Percentiles rank a stretch among this genome's conserved stretches.
These are phyloP conservation scores for Muricea muricata DNA, from an alignment of 92 coral and sea anemone genomes.

Conservation along the genomic window DNA sequence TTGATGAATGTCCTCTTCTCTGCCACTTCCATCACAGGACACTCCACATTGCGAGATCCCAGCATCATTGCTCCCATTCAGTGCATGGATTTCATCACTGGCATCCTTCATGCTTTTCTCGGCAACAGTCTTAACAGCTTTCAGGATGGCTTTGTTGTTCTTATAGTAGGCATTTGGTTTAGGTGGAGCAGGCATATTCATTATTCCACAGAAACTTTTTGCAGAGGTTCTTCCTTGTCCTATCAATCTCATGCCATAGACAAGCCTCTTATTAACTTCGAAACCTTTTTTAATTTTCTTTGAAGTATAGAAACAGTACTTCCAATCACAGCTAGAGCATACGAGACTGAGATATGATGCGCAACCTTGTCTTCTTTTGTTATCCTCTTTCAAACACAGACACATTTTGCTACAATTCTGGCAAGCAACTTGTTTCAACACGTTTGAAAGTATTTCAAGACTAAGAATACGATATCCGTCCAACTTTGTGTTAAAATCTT, in stretches of 20 bases:
- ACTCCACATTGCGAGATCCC: constrained; percentile 17
- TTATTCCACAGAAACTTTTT: constrained; percentile 42
- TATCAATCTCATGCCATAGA: constrained; percentile 54
- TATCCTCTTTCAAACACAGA: constrained; percentile 30
- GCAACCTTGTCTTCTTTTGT: constrained; percentile 29
- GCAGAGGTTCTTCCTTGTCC: constrained; percentile 47
- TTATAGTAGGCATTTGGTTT: constrained; percentile 23
- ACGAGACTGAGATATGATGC: constrained; percentile 33
- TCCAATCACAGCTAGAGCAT: constrained; percentile 56
- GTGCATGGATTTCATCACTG: constrained; percentile 20
- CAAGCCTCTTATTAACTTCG: constrained; percentile 65
- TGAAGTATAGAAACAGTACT: constrained; percentile 38
- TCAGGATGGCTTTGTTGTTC: constrained; percentile 33
- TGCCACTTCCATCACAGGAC: constrained; percentile 14
- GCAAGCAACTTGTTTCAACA: constrained; percentile 37
- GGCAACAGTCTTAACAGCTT: constrained; percentile 31
- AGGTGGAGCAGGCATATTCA: constrained; percentile 62
- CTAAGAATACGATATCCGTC: constrained; percentile 46
- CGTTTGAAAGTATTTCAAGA: constrained; percentile 47
- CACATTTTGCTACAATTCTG: constrained; percentile 49
- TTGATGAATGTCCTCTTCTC: constrained; percentile 32
- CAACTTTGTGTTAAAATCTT: constrained; percentile 16
- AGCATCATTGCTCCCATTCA: constrained; percentile 30
- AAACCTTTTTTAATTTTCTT: constrained; percentile 29
- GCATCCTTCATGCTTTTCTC: constrained; percentile 35